phyloP scores from a whole-genome alignment of 2,113 vertebrate genomes.

The Salminus brasiliensis region DNA sequence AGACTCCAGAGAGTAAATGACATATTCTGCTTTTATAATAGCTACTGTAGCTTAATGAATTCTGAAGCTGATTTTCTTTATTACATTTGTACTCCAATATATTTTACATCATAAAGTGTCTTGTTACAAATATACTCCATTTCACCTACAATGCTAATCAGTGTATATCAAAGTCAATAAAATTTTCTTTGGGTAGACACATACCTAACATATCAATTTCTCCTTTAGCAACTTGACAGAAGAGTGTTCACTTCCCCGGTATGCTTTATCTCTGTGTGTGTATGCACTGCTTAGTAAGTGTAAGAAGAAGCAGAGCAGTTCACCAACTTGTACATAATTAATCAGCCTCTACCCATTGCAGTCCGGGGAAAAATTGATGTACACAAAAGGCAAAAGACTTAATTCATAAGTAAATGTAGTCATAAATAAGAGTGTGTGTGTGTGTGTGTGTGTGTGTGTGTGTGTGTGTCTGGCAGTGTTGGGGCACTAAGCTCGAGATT shows the following conservation, averaged over 20 bases:
- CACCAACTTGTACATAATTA: conserved; percentile 63
- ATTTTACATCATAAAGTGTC: too few species aligned
- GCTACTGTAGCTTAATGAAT: too few species aligned
- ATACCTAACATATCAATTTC: too few species aligned
- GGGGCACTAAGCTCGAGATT: conserved; percentile 57
- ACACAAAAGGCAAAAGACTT: conserved; percentile 74
- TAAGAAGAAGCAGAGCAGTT: background rate
- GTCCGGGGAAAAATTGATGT: conserved; percentile 69
- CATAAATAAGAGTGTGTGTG: conserved; percentile 74
- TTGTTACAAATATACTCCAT: too few species aligned
- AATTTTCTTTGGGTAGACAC: too few species aligned
- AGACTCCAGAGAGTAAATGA: too few species aligned
- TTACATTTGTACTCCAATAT: too few species aligned
- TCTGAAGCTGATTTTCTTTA: too few species aligned
- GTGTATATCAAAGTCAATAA: too few species aligned
- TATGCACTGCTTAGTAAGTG: background rate
- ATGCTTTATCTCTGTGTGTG: background rate
- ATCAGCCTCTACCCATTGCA: conserved; percentile 61
- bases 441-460: conserved; percentile 67
- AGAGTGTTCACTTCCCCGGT: background rate
- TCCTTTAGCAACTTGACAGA: too few species aligned
- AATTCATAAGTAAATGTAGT: conserved; percentile 77
- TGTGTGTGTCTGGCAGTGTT: conserved; percentile 60
- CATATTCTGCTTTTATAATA: too few species aligned
- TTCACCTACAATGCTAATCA: too few species aligned